These are phyloP conservation scores for Megaceryle alcyon DNA, from an alignment of 2,797 vertebrate species.

Conservation along the genomic window DNA sequence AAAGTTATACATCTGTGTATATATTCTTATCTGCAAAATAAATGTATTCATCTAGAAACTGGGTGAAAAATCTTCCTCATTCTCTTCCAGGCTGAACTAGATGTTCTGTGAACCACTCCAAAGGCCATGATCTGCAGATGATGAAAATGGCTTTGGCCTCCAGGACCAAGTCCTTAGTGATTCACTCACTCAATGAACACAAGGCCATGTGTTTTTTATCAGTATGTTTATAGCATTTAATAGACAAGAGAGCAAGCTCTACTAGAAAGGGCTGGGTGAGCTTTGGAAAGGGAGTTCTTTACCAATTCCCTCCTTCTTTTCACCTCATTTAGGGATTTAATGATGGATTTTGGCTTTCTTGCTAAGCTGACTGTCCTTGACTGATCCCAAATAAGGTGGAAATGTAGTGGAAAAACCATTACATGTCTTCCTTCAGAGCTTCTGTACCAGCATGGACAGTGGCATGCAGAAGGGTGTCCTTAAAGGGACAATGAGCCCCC, in stretches of 20 bases:
- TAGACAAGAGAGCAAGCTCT: not conserved
- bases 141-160: not conserved
- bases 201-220: not conserved
- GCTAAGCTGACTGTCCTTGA: fast-evolving
- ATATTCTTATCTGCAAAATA: not conserved
- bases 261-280: not conserved
- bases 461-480: not conserved
- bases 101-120: not conserved
- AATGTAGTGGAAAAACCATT: not conserved
- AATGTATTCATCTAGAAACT: not conserved
- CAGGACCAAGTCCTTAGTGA: not conserved
- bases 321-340: not conserved
- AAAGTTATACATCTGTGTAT: not conserved
- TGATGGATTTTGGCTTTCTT: not conserved
- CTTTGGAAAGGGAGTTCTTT: not conserved
- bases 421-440: fast-evolving
- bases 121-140: not conserved
- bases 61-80: not conserved
- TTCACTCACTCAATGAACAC: not conserved
- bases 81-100: not conserved
- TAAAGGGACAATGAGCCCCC: not conserved
- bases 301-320: not conserved
- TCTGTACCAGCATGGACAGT: not conserved
- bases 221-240: not conserved
- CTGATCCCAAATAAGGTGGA: not conserved